Evolutionary conservation across 1,140 invertebrate species (phyloP).

Genomic region (Penaeus indicus): DNA sequence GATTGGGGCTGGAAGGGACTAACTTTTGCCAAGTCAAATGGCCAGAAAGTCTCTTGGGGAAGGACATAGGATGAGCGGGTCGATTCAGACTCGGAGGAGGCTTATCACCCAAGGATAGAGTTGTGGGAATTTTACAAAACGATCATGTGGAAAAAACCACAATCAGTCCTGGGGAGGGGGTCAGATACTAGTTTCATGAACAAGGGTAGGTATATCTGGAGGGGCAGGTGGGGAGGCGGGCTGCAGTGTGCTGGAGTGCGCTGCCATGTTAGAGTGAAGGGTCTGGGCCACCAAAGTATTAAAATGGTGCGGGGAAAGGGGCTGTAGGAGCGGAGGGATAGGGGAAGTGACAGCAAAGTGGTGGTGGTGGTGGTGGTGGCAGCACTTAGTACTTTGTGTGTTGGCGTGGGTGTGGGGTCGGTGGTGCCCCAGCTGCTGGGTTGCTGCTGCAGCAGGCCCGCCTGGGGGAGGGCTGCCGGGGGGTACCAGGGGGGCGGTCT

Average conservation of each 20-base stretch:
- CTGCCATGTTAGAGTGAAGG: constrained; percentile 66
- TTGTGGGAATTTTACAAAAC: constrained; percentile 26
- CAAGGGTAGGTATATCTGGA: constrained; percentile 64
- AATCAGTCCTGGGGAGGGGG: constrained; percentile 58
- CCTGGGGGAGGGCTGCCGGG: constrained; percentile 56
- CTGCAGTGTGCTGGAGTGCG: constrained; percentile 65
- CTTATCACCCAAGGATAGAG: constrained; percentile 43
- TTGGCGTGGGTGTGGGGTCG: constrained; percentile 62
- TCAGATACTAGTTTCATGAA: constrained; percentile 68
- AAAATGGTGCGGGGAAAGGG: constrained; percentile 64
- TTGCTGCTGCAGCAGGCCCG: constrained; percentile 60
- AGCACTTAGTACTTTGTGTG: constrained; percentile 63
- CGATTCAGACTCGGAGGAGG: constrained; percentile 2
- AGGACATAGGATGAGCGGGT: too few species aligned
- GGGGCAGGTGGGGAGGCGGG: constrained; percentile 61
- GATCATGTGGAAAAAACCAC: constrained; percentile 46
- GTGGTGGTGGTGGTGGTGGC: constrained; percentile 63
- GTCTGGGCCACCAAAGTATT: constrained; percentile 64
- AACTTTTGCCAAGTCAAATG: not conserved
- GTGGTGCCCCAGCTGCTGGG: constrained; percentile 62
- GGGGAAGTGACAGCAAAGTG: constrained; percentile 57
- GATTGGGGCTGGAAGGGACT: not conserved
- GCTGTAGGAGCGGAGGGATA: constrained; percentile 56
- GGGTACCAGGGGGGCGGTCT: constrained; percentile 62
- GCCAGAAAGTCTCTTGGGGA: too few species aligned